A percentile compares a stretch with the other conserved stretches of the same genome.
Conservation (phyloP, 2,888 invertebrate genomes). For the Lithophane socia region DNA sequence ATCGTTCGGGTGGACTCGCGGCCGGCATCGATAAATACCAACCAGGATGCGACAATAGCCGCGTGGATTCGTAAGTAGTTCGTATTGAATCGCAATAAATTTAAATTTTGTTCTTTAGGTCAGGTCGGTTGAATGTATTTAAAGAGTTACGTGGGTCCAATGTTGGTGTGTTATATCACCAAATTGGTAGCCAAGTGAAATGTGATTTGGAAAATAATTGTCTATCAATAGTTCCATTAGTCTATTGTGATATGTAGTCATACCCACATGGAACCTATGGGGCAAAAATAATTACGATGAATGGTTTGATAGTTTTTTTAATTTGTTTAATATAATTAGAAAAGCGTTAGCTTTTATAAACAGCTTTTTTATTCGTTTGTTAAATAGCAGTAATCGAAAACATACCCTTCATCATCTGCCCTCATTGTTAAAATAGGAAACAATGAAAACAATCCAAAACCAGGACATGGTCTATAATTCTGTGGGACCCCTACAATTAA, state of each 20-base stretch:
- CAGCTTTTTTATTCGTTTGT: not conserved
- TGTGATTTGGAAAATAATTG: not conserved
- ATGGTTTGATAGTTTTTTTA: not conserved
- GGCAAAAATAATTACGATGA: not conserved
- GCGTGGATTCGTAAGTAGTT: constrained; percentile 47
- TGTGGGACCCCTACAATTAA: constrained; percentile 78
- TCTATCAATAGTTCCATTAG: not conserved
- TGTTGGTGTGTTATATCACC: constrained; percentile 12
- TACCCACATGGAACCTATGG: too few relatives aligned
- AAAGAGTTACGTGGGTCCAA: constrained; percentile 22
- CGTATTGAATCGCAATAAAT: constrained; percentile 43
- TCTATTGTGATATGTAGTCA: not conserved
- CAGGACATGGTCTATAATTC: constrained; percentile 73
- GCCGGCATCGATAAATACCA: constrained; percentile 58
- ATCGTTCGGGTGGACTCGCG: constrained; percentile 58
- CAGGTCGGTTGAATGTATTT: constrained; percentile 21
- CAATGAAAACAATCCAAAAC: constrained; percentile 64
- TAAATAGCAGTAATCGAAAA: constrained; percentile 19
- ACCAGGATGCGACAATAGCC: constrained; percentile 56
- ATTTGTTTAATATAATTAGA: not conserved
- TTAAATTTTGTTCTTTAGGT: constrained; percentile 53
- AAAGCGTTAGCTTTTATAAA: not conserved
- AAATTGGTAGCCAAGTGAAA: not conserved
- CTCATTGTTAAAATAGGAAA: constrained; percentile 67
- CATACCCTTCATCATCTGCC: constrained; percentile 45